Evolutionary conservation across 2,888 invertebrate genomes (phyloP).

Genomic region (Tryphoninae sp.): DNA sequence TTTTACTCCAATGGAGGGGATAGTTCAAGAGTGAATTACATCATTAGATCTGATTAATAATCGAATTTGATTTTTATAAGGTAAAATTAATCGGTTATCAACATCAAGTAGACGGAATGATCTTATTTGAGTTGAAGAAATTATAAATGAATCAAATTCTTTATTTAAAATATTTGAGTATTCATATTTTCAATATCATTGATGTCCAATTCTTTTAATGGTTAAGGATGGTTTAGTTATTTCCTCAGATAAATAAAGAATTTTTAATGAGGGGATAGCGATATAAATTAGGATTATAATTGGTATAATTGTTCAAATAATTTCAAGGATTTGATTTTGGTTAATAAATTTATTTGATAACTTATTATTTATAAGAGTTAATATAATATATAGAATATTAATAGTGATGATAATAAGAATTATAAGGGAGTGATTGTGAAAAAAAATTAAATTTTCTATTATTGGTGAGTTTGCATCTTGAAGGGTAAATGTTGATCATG

Average conservation of each 20-base stretch:
- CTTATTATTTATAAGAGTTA: slow-evolving; percentile 84
- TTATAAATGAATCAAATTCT: slow-evolving; percentile 86
- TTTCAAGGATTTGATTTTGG: slow-evolving; percentile 85
- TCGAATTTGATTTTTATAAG: slow-evolving; percentile 85
- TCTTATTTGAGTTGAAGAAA: slow-evolving; percentile 76
- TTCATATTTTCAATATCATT: slow-evolving; percentile 88
- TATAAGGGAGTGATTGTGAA: slow-evolving; percentile 85
- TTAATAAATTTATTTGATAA: slow-evolving; percentile 84
- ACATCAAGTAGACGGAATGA: slow-evolving; percentile 85
- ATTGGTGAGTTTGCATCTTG: slow-evolving; percentile 85
- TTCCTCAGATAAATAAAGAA: slow-evolving; percentile 86
- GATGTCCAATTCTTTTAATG: slow-evolving; percentile 85
- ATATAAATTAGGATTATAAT: slow-evolving; percentile 85
- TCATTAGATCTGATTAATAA: slow-evolving; percentile 85
- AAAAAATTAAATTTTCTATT: slow-evolving; percentile 87
- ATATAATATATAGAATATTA: slow-evolving; percentile 84
- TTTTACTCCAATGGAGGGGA: slow-evolving; percentile 80
- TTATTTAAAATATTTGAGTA: slow-evolving; percentile 85
- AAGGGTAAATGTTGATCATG: slow-evolving; percentile 83
- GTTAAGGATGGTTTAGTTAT: slow-evolving; percentile 84
- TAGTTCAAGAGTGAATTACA: slow-evolving; percentile 87
- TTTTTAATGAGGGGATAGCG: slow-evolving; percentile 84
- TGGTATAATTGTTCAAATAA: slow-evolving; percentile 86
- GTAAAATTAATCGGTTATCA: slow-evolving; percentile 85
- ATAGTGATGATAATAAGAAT: slow-evolving; percentile 85